These are phyloP conservation scores for Electrophaes corylata DNA, from an alignment of 2,888 invertebrate genomes.

Conservation along the genomic window DNA sequence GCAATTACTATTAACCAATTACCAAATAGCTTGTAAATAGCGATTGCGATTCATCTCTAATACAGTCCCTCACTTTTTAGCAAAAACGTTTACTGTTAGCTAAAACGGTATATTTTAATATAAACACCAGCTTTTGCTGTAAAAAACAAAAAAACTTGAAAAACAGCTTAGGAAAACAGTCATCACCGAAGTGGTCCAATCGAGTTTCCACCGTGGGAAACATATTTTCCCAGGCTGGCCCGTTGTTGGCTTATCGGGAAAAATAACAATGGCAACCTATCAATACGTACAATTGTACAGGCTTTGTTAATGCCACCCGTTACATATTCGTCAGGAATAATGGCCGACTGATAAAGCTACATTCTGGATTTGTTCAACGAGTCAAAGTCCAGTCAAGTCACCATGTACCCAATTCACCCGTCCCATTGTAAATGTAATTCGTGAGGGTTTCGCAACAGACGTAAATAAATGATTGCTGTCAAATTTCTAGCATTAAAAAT, in stretches of 20 bases:
- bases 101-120: no score
- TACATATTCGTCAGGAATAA: slow-evolving; percentile 14
- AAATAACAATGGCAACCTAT: slow-evolving; percentile 27
- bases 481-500: no score
- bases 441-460: no score
- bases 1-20: no score
- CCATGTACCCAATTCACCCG: no score
- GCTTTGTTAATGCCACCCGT: slow-evolving; percentile 17
- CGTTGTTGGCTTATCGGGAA: slow-evolving; percentile 20
- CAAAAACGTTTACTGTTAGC: no score
- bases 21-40: no score
- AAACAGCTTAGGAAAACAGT: not conserved
- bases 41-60: no score
- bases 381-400: no score
- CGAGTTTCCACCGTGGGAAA: slow-evolving; percentile 28
- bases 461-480: no score
- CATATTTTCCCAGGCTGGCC: slow-evolving; percentile 32
- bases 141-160: slow-evolving; percentile 2
- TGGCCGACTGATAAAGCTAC: slow-evolving; percentile 4
- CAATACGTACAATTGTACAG: slow-evolving; percentile 14
- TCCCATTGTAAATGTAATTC: no score
- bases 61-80: no score
- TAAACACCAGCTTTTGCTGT: not conserved
- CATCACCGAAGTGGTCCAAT: slow-evolving; percentile 14
- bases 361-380: not conserved